Conservation (phyloP, 1,140 invertebrate species). For the Drosophila ficusphila region DNA sequence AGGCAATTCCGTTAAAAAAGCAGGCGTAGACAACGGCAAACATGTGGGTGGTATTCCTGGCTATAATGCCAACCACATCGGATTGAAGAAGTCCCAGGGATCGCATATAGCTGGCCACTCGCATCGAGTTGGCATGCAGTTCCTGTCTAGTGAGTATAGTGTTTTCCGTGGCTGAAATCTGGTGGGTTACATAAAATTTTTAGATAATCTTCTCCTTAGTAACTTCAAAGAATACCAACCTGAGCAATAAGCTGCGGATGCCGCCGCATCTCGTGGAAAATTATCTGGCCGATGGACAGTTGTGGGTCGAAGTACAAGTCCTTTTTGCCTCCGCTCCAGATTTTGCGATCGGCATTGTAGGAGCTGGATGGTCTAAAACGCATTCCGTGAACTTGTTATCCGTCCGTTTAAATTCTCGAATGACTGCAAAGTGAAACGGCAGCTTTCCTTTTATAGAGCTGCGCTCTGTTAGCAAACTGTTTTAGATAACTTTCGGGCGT, state of each 20-base stretch:
- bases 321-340: constrained; percentile 41
- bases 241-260: constrained; percentile 63
- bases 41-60: constrained; percentile 63
- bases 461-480: background rate
- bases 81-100: constrained; percentile 42
- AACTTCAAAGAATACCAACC: too few relatives aligned
- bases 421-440: constrained; percentile 7
- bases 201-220: accelerated
- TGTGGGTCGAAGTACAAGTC: constrained; percentile 42
- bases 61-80: constrained; percentile 68
- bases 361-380: constrained; percentile 30
- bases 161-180: constrained; percentile 68
- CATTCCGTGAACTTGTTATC: constrained; percentile 23
- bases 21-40: constrained; percentile 60
- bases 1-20: constrained; percentile 72
- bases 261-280: constrained; percentile 63
- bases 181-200: background rate
- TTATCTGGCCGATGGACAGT: constrained; percentile 62
- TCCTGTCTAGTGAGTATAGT: constrained; percentile 52
- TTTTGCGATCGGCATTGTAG: constrained; percentile 50
- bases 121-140: constrained; percentile 50
- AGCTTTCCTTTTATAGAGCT: constrained; percentile 48
- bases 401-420: constrained; percentile 3
- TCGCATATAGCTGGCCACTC: constrained; percentile 54
- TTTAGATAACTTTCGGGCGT: constrained; percentile 27